These are phyloP conservation scores for Dilophus febrilis DNA, from an alignment of 2,888 invertebrate genomes.

Conservation along the genomic window DNA sequence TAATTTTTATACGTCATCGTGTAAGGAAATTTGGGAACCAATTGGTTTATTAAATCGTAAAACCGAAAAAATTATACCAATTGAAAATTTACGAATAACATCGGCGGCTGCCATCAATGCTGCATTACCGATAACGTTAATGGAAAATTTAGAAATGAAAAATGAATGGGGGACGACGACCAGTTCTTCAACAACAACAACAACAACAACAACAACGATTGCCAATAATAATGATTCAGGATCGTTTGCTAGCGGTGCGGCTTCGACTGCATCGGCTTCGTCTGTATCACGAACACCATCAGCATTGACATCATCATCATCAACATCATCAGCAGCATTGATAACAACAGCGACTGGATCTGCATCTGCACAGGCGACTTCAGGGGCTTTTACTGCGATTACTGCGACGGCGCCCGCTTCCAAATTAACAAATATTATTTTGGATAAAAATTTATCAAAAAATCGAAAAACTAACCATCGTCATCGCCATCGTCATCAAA, in stretches of 20 bases:
- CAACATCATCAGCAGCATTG: background rate
- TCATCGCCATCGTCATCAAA: constrained; percentile 2
- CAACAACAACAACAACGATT: background rate
- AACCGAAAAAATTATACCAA: constrained; percentile 2
- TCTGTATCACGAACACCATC: background rate
- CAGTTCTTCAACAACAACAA: constrained; percentile 3
- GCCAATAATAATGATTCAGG: too few species aligned
- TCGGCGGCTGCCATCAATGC: background rate
- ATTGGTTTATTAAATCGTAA: constrained; percentile 12
- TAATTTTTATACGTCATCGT: constrained; percentile 47
- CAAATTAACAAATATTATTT: too few species aligned
- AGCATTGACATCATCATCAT: background rate
- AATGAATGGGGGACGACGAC: too few species aligned
- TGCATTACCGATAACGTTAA: background rate
- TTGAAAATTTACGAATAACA: background rate
- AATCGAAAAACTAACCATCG: background rate
- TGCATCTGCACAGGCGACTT: background rate
- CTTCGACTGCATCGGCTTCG: too few species aligned
- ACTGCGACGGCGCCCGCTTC: background rate
- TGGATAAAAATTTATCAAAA: too few species aligned
- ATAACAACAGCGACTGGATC: background rate
- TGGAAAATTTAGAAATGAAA: too few species aligned
- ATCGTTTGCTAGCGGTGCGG: too few species aligned
- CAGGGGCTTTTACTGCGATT: background rate
- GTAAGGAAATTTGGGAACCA: constrained; percentile 50